phyloP scores from a whole-genome alignment of 2,113 vertebrate species.

The Equus przewalskii region DNA sequence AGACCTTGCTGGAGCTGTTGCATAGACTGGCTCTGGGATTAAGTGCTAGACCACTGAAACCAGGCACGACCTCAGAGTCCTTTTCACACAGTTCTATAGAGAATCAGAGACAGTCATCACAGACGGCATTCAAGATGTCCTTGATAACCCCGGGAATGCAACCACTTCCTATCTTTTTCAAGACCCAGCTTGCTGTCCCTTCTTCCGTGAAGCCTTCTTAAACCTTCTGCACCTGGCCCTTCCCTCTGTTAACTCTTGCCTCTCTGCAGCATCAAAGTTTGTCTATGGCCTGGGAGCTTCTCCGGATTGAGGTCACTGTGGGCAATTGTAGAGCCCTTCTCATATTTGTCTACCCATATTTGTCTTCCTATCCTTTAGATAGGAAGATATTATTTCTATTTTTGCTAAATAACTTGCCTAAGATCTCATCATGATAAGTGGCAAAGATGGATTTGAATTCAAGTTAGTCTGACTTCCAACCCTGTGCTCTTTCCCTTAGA shows the following conservation, averaged over 20 bases:
- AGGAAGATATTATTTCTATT: slow-evolving; percentile 10
- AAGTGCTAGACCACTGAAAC: neutral
- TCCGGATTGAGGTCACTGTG: neutral
- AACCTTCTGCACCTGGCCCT: neutral
- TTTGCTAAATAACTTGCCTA: slow-evolving; percentile 32
- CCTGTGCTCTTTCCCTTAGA: neutral
- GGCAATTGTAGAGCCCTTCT: neutral
- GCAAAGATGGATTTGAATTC: neutral
- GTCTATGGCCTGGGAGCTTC: neutral
- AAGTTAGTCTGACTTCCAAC: neutral
- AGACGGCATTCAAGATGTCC: neutral
- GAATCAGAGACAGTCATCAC: neutral
- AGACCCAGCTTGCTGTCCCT: neutral
- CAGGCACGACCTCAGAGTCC: neutral
- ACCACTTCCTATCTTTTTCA: neutral
- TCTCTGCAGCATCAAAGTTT: neutral
- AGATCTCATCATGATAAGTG: neutral
- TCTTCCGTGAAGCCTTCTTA: neutral
- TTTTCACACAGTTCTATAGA: neutral
- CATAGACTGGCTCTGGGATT: neutral
- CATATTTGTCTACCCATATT: neutral
- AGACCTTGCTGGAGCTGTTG: neutral
- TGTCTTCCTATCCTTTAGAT: neutral
- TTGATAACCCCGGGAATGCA: neutral
- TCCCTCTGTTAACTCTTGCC: neutral